Base-by-base conservation (phyloP, 2,797 vertebrate genomes). In the Toxotes lorentzi region DNA sequence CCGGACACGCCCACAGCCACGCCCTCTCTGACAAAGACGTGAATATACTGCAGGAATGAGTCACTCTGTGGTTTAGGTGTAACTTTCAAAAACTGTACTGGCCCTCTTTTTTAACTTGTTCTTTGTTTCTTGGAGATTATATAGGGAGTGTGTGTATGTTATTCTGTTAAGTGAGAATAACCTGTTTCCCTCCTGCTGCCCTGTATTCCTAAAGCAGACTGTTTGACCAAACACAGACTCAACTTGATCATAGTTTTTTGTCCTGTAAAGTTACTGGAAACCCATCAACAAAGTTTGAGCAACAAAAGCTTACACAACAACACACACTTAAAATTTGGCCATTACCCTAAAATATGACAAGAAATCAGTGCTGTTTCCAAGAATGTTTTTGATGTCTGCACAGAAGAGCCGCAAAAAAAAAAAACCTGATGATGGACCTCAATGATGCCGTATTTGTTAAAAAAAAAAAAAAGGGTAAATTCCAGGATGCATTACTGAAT, bases 51-150 rank as follows among this genome's bases (percentile, higher is more conserved):
- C 5, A 1, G 3, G 4, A 40, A 17, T 93, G 86, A 90, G 57
- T 89, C 87, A 89, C 71, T 57, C 48, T 7, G 0, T 8, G 50
- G 61, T 53, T 80, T 60, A 82, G 86, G 81, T 81, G 81, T 70
- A 70, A 32, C 70, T 61, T 41, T 57, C 34, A 65, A 64, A 65
- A 1, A 10, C 61, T 75, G 21, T 23, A 43, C 53, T 14, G 43
- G 7, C 56, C 24, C 21, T 63, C 34, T 35, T 70, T 75, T 30
- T 73, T 41, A 21, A 71, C 16, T 27, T 76, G 48, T 88, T 70
- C 63, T 86, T 79, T 81, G 79, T 90, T 76, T 74, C 32, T n/a
- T 0, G 6, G 34, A 27, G 21, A 77, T 83, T 61, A 76, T 65
- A 38, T 11, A 82, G 82, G 76, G 73, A 38, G 86, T 82, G 78